These are phyloP conservation scores for Lepus europaeus DNA, from an alignment of 2,113 vertebrate genomes.

Conservation along the genomic window DNA sequence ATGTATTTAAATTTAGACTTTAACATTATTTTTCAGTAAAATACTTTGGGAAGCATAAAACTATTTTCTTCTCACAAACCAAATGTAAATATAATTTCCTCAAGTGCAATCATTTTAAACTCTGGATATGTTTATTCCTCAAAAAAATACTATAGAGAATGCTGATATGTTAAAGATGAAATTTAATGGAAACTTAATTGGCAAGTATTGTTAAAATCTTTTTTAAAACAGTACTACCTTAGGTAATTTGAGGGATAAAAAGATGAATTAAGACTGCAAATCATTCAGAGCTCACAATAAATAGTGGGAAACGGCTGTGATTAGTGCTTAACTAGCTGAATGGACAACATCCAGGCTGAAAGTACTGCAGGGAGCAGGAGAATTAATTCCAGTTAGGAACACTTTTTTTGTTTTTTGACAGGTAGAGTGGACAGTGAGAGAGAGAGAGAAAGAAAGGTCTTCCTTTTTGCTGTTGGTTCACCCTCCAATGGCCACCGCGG, in stretches of 20 bases:
- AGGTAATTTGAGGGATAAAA: conserved; percentile 18
- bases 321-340: conserved; percentile 12
- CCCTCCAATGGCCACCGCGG: too few relatives aligned
- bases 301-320: neutral
- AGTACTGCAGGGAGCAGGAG: neutral
- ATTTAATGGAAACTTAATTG: conserved; percentile 60
- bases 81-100: conserved; percentile 41
- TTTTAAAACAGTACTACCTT: conserved; percentile 49
- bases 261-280: neutral
- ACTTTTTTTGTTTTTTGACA: neutral
- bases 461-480: too few relatives aligned
- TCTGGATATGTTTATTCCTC: conserved; percentile 37
- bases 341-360: conserved; percentile 6
- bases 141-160: neutral
- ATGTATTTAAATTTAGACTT: conserved; percentile 53
- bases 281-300: conserved; percentile 30
- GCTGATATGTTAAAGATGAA: conserved; percentile 26
- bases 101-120: conserved; percentile 1
- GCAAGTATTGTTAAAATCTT: conserved; percentile 33
- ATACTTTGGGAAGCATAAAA: conserved; percentile 29
- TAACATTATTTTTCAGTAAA: conserved; percentile 54
- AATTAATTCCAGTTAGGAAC: neutral
- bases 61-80: conserved; percentile 7
- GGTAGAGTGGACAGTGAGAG: too few relatives aligned
- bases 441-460: too few relatives aligned